These are phyloP conservation scores for Clarias macrocephalus DNA, from an alignment of 2,113 vertebrate genomes.

Conservation along the genomic window DNA sequence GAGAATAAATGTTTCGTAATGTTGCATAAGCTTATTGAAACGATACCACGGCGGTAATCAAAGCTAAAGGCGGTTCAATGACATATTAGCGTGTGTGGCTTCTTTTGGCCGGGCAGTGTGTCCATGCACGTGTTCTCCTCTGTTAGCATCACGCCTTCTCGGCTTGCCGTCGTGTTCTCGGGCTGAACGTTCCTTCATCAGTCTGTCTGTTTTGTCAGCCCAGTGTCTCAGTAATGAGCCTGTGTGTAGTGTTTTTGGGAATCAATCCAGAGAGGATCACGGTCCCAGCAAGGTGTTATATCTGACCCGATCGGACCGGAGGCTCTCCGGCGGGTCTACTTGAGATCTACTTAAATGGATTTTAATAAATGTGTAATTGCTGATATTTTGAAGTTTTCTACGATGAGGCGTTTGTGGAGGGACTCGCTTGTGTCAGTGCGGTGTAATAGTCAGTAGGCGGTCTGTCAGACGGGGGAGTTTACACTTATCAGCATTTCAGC, in stretches of 20 bases:
- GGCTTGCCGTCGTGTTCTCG: background rate
- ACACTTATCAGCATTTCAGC: background rate
- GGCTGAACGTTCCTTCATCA: background rate
- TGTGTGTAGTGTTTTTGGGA: background rate
- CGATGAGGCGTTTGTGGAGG: background rate
- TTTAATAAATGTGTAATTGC: background rate
- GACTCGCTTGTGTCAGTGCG: background rate
- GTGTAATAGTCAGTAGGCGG: background rate
- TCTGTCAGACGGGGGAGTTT: background rate
- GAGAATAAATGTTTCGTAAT: too few relatives aligned
- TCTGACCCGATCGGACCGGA: too few relatives aligned
- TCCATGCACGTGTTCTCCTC: background rate
- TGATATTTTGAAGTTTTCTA: background rate
- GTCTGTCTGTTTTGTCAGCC: background rate
- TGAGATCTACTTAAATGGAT: too few relatives aligned
- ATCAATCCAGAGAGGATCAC: background rate
- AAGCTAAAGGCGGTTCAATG: too few relatives aligned
- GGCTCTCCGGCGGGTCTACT: too few relatives aligned
- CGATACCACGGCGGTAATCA: too few relatives aligned
- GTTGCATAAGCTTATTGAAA: too few relatives aligned
- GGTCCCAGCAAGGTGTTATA: background rate
- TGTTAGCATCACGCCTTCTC: background rate
- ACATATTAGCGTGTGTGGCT: too few relatives aligned
- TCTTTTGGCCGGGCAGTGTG: too few relatives aligned
- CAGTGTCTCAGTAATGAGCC: background rate